Conservation (phyloP, 2,888 invertebrate species). For the Perithous albicinctus region DNA sequence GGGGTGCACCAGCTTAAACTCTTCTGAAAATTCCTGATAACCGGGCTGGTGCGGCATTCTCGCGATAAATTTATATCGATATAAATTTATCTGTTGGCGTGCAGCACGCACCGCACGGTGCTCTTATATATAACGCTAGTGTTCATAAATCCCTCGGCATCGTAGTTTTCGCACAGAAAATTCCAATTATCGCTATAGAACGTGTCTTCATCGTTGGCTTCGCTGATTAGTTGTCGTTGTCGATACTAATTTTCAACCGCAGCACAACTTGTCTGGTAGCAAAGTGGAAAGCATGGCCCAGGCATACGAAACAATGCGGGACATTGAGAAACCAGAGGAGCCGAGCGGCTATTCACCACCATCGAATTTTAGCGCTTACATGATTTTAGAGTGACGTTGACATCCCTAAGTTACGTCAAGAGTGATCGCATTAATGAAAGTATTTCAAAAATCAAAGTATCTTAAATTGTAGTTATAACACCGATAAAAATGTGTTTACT, state of each 20-base stretch:
- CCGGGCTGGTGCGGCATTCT: conserved; percentile 40
- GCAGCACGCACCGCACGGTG: conserved; percentile 57
- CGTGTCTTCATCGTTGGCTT: conserved; percentile 22
- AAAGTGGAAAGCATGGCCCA: conserved; percentile 5
- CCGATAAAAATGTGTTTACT: no score
- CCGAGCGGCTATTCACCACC: no score
- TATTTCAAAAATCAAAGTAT: no score
- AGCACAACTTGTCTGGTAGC: conserved; percentile 36
- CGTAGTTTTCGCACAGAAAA: conserved; percentile 42
- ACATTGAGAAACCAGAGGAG: neutral
- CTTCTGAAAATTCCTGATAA: conserved; percentile 66
- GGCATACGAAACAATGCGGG: conserved; percentile 32
- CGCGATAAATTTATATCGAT: conserved; percentile 64
- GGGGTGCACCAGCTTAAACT: conserved; percentile 32
- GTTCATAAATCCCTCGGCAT: conserved; percentile 50
- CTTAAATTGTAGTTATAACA: no score
- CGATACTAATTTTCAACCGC: conserved; percentile 53
- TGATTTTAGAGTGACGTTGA: no score
- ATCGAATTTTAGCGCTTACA: no score
- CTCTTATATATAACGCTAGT: conserved; percentile 47
- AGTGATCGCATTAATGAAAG: no score
- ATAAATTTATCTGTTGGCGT: conserved; percentile 64
- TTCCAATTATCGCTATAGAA: conserved; percentile 59
- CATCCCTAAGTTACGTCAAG: no score
- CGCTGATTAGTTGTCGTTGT: conserved; percentile 21